Conservation (phyloP, 2,797 vertebrate species). For the Molothrus aeneus region DNA sequence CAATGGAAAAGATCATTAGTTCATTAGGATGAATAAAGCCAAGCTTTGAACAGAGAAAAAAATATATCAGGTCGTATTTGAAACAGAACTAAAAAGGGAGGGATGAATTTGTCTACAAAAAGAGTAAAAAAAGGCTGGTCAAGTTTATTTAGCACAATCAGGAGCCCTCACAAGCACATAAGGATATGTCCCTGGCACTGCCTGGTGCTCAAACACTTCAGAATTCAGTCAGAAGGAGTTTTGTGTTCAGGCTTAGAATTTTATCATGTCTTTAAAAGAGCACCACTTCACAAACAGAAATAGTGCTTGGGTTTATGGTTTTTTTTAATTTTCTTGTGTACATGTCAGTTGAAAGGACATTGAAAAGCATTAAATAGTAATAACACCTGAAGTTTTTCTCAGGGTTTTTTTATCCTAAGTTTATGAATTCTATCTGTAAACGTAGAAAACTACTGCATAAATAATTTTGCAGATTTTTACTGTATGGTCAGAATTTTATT, state of each 20-base stretch:
- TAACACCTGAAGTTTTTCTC: neutral
- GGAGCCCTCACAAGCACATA: neutral
- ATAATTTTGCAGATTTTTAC: neutral
- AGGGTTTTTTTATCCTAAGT: neutral
- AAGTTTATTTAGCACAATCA: neutral
- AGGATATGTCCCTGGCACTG: neutral
- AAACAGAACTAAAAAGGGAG: neutral
- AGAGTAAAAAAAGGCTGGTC: neutral
- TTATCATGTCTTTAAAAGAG: constrained; percentile 12
- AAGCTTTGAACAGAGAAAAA: neutral
- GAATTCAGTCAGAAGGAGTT: neutral
- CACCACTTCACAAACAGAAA: neutral
- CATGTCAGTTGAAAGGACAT: neutral
- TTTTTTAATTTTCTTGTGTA: neutral
- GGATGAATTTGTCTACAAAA: neutral
- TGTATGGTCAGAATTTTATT: neutral
- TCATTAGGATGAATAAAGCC: neutral
- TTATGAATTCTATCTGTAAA: neutral
- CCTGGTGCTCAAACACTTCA: neutral
- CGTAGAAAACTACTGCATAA: neutral
- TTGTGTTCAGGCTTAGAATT: neutral
- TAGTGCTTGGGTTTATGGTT: neutral
- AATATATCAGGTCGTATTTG: neutral
- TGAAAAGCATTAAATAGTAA: neutral
- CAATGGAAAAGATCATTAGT: neutral